Evolutionary conservation across 2,113 vertebrate species (phyloP).

Genomic region (Bubalus kerabau): DNA sequence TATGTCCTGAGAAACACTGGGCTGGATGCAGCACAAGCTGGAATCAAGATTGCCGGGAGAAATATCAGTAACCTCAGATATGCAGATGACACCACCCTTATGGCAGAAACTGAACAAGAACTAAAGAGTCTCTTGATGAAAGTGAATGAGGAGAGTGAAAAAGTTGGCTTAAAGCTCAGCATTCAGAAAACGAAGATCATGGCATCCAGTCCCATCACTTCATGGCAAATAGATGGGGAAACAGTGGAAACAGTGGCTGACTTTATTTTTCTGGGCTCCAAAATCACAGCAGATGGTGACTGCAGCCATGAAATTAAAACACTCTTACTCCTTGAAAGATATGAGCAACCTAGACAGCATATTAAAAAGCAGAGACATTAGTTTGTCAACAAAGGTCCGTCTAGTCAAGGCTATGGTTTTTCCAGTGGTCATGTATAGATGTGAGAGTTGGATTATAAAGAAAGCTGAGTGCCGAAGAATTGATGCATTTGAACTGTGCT

Average conservation of each 20-base stretch:
- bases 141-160: neutral
- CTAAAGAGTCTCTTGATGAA: neutral
- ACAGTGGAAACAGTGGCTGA: no score
- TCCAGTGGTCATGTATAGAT: neutral
- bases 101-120: neutral
- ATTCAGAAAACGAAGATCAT: neutral
- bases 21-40: neutral
- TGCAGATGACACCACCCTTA: neutral
- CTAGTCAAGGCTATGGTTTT: neutral
- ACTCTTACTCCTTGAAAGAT: neutral
- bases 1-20: neutral
- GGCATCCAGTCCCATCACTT: neutral
- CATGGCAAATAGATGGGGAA: no score
- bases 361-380: neutral
- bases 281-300: neutral
- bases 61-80: neutral
- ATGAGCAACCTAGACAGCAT: neutral
- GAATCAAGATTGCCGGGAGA: neutral
- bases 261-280: neutral
- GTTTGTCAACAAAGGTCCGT: neutral
- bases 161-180: neutral
- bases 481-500: neutral
- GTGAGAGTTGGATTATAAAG: neutral
- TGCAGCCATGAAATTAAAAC: neutral
- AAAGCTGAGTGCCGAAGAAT: neutral